A percentile compares a stretch with the other conserved stretches of the same genome.
Conservation (phyloP, 1,140 invertebrate species). For the Carcinoscorpius rotundicauda region DNA sequence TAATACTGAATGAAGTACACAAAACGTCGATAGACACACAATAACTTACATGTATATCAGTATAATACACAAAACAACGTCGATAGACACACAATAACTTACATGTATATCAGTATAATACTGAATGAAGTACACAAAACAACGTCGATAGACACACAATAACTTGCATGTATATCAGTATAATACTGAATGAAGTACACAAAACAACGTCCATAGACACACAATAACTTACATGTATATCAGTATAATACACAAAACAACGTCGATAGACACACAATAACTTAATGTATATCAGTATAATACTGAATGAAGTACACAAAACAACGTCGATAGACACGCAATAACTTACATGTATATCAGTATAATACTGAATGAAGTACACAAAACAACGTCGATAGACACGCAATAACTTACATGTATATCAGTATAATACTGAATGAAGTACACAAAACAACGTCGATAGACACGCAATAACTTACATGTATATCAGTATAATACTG, state of each 20-base stretch:
- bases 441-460: not conserved
- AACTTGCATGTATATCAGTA: too few relatives aligned
- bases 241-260: constrained; percentile 2
- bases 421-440: constrained; percentile 8
- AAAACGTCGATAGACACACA: too few relatives aligned
- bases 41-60: too few relatives aligned
- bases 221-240: not conserved
- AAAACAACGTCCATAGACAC: too few relatives aligned
- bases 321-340: too few relatives aligned
- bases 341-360: too few relatives aligned
- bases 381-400: not conserved
- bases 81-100: too few relatives aligned
- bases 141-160: too few relatives aligned
- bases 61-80: not conserved
- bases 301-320: constrained; percentile 5
- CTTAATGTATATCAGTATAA: constrained; percentile 2
- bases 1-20: constrained; percentile 9
- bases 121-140: constrained; percentile 4
- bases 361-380: constrained; percentile 9
- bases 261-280: too few relatives aligned
- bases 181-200: constrained; percentile 9
- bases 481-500: constrained; percentile 4
- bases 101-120: constrained; percentile 1
- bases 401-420: not conserved
- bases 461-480: too few relatives aligned